A percentile compares a stretch with the other conserved stretches of the same genome.
These are phyloP conservation scores for Hydriomena furcata DNA, from an alignment of 2,888 invertebrate genomes.

Conservation along the genomic window DNA sequence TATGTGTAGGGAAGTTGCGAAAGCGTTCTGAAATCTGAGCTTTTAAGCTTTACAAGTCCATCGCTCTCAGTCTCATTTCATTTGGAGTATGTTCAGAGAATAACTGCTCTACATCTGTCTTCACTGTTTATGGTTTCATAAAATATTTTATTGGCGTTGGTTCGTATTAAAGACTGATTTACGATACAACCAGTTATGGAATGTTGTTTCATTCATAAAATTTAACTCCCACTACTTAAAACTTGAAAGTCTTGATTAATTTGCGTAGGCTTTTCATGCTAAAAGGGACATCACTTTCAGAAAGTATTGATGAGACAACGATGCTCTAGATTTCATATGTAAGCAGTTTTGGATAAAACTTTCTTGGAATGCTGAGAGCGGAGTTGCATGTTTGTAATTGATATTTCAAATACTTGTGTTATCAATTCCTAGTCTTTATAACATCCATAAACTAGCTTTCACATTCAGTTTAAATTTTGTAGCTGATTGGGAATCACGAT, in stretches of 20 bases:
- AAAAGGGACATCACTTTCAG: slow-evolving; percentile 42
- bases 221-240: slow-evolving; percentile 15
- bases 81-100: neutral
- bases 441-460: too few relatives aligned
- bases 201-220: slow-evolving; percentile 28
- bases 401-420: neutral
- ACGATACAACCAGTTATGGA: slow-evolving; percentile 28
- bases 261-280: slow-evolving; percentile 36
- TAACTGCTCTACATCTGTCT: slow-evolving; percentile 10
- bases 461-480: too few relatives aligned
- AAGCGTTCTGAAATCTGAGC: slow-evolving; percentile 33
- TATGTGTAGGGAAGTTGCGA: slow-evolving; percentile 52
- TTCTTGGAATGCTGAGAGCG: slow-evolving; percentile 6
- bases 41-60: slow-evolving; percentile 9
- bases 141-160: slow-evolving; percentile 13
- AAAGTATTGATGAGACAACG: neutral
- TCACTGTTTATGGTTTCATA: slow-evolving; percentile 7
- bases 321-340: neutral
- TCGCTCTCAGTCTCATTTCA: slow-evolving; percentile 10
- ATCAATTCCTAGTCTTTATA: too few relatives aligned
- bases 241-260: slow-evolving; percentile 17
- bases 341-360: slow-evolving; percentile 1
- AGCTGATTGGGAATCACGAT: too few relatives aligned
- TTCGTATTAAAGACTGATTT: slow-evolving; percentile 25
- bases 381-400: neutral